phyloP scores from a whole-genome alignment of 2,888 invertebrate genomes.

The Synanthedon tipuliformis region DNA sequence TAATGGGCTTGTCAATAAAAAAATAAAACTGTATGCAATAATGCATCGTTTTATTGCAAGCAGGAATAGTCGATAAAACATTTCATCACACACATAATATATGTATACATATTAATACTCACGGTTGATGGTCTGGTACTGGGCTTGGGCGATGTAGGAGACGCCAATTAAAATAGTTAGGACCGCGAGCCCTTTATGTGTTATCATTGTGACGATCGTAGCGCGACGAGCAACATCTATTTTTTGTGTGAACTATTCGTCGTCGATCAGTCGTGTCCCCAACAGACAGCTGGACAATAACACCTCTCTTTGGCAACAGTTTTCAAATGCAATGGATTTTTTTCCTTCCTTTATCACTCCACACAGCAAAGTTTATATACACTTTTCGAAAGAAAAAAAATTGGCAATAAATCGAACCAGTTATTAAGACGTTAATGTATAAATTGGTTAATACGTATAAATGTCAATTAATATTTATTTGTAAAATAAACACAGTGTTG shows the following conservation, averaged over 20 bases:
- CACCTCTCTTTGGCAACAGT: conserved; percentile 8
- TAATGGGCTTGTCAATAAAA: too few relatives aligned
- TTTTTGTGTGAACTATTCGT: conserved; percentile 2
- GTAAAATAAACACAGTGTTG: too few relatives aligned
- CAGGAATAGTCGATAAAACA: background rate
- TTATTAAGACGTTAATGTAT: too few relatives aligned
- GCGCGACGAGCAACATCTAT: conserved; percentile 25
- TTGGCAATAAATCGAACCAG: too few relatives aligned
- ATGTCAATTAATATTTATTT: too few relatives aligned
- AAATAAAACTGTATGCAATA: too few relatives aligned
- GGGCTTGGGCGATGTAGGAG: conserved; percentile 16
- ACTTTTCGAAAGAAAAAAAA: too few relatives aligned
- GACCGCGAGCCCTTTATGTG: conserved; percentile 30
- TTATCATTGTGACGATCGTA: conserved; percentile 28
- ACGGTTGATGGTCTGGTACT: conserved; percentile 27
- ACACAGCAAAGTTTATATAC: background rate
- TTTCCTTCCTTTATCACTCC: background rate
- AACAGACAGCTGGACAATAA: background rate
- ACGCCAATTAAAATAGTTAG: conserved; percentile 21
- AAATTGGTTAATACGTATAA: too few relatives aligned
- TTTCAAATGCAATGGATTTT: conserved; percentile 1
- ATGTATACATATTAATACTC: conserved; percentile 23
- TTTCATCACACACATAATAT: background rate
- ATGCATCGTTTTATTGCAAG: too few relatives aligned
- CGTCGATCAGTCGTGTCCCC: background rate